phyloP scores from a whole-genome alignment of 2,113 vertebrate genomes.

The Dascyllus trimaculatus region DNA sequence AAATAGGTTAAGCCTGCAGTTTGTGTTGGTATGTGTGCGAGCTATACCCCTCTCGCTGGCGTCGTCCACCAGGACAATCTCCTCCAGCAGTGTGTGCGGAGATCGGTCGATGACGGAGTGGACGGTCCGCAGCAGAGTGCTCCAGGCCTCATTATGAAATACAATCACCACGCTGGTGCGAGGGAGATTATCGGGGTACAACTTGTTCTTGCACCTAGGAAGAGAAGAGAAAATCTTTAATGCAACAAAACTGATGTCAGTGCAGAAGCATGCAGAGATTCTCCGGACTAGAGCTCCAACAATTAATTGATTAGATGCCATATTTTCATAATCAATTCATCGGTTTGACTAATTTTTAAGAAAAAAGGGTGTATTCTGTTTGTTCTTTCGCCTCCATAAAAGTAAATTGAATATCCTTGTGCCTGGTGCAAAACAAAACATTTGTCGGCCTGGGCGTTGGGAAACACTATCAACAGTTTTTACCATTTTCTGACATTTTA shows the following conservation, averaged over 20 bases:
- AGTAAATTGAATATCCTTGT: too few species aligned
- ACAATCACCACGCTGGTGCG: constrained; percentile 98
- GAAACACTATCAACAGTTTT: too few species aligned
- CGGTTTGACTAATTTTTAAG: too few species aligned
- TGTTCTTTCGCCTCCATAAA: too few species aligned
- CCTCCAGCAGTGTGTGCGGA: constrained; percentile 93
- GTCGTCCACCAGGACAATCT: constrained; percentile 97
- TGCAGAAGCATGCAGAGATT: not conserved
- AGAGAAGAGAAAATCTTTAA: not conserved
- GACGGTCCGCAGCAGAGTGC: constrained; percentile 95
- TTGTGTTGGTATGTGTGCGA: constrained; percentile 25
- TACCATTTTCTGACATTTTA: too few species aligned
- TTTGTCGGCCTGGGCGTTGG: too few species aligned
- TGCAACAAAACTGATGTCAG: not conserved
- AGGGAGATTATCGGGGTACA: constrained; percentile 95
- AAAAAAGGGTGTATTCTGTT: too few species aligned
- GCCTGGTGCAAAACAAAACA: too few species aligned
- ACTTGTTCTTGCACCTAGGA: constrained; percentile 95
- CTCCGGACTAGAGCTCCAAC: too few species aligned
- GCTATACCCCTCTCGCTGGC: constrained; percentile 95
- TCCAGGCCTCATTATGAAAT: constrained; percentile 99
- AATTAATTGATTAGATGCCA: too few species aligned
- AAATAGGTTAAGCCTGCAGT: constrained; percentile 68
- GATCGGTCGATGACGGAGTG: constrained; percentile 97
- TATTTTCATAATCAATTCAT: too few species aligned